Evolutionary conservation across 2,888 invertebrate species (phyloP).

Genomic region (Byasa hedistus): DNA sequence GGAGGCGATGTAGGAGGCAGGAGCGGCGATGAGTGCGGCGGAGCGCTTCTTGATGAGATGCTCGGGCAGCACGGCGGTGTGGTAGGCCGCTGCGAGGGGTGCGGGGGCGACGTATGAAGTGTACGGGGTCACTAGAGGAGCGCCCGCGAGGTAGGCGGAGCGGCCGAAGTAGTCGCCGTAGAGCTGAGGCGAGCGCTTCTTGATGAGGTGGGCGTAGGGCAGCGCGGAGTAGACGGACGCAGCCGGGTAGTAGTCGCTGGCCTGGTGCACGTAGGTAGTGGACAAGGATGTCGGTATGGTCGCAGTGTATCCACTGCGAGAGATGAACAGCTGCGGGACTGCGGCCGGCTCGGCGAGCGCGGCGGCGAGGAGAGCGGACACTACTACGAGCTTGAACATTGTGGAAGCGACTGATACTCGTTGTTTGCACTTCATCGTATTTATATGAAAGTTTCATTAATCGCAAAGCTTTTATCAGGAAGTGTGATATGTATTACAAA

Average conservation of each 20-base stretch:
- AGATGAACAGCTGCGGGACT: not conserved
- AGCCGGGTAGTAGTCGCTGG: constrained; percentile 39
- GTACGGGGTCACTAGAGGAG: constrained; percentile 26
- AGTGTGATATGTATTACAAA: too few species aligned
- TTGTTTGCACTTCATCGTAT: not conserved
- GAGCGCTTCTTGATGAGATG: constrained; percentile 30
- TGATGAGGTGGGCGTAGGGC: constrained; percentile 39
- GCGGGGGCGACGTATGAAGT: constrained; percentile 6
- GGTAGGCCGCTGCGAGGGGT: constrained; percentile 13
- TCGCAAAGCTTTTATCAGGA: too few species aligned
- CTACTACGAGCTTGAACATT: constrained; percentile 52
- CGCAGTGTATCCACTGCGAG: constrained; percentile 12
- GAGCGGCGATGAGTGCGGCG: constrained; percentile 6
- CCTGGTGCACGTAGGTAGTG: constrained; percentile 30
- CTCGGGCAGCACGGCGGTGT: constrained; percentile 19
- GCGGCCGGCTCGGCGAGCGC: constrained; percentile 57
- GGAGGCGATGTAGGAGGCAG: constrained; percentile 16
- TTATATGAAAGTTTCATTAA: too few species aligned
- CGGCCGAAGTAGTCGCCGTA: constrained; percentile 25
- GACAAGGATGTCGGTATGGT: constrained; percentile 33
- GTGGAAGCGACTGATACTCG: constrained; percentile 36
- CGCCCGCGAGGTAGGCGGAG: not conserved
- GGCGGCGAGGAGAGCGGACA: constrained; percentile 73
- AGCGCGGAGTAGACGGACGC: constrained; percentile 40
- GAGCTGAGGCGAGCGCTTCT: constrained; percentile 47